These are phyloP conservation scores for Hippolais icterina DNA, from an alignment of 2,113 vertebrate genomes.

Conservation along the genomic window DNA sequence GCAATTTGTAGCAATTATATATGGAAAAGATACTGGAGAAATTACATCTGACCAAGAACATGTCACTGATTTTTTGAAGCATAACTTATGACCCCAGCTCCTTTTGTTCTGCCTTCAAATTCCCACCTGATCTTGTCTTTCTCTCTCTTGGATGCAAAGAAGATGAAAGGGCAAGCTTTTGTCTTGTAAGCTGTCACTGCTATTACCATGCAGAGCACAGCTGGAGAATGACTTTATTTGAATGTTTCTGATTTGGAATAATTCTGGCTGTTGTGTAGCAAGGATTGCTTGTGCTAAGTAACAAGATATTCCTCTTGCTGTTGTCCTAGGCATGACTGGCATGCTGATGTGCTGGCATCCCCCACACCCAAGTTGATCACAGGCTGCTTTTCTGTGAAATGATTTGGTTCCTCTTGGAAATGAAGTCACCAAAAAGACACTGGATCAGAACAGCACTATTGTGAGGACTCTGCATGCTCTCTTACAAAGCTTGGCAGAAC, in stretches of 20 bases:
- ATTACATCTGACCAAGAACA: background rate
- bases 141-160: background rate
- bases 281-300: background rate
- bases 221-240: background rate
- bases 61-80: background rate
- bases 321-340: background rate
- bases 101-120: conserved; percentile 1
- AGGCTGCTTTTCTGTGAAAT: background rate
- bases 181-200: background rate
- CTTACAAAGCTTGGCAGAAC: background rate
- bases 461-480: background rate
- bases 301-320: background rate
- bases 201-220: background rate
- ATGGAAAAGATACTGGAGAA: background rate
- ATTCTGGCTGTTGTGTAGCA: background rate
- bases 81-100: background rate
- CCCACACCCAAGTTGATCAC: background rate
- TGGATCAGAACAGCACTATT: background rate
- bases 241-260: background rate
- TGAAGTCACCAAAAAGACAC: background rate
- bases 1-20: background rate
- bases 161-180: background rate
- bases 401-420: background rate
- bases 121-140: background rate
- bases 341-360: background rate